Base-by-base conservation (phyloP, 1,140 invertebrate genomes). In the Scaptodrosophila lebanonensis region DNA sequence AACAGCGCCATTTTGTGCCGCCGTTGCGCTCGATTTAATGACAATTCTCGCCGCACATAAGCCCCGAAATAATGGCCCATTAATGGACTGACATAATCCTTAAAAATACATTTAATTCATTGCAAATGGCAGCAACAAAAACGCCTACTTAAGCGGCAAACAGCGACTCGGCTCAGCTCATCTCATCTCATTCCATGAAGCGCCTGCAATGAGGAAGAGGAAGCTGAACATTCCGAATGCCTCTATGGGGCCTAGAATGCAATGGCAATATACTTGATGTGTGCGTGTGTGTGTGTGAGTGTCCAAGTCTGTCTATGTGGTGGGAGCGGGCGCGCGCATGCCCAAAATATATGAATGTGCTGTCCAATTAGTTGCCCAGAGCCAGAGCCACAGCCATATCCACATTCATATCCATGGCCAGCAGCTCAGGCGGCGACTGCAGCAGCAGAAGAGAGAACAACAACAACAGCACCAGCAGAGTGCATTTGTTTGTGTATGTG, bases 331-430 rank as follows among this genome's bases (percentile, higher is more conserved):
- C 48, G 35, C 58, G 60, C 52, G 30, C 50, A 61, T 61, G 50
- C 40, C 63, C 52, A 56, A 61, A 54, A 38, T 62, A 52, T 43
- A 62, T n/a, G n/a, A n/a, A n/a, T n/a, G n/a, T n/a, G 39, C 35
- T 77, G 73, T 72, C 73, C 72, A 77, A 77, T 77, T 77, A 79
- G 72, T 72, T 76, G 73, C 56, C n/a, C n/a, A n/a, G n/a, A n/a
- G n/a, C n/a, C n/a, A n/a, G n/a, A n/a, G n/a, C n/a, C n/a, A n/a
- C n/a, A n/a, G n/a, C n/a, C n/a, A n/a, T n/a, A n/a, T n/a, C n/a
- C n/a, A n/a, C n/a, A n/a, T n/a, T n/a, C n/a, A n/a, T n/a, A n/a
- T n/a, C n/a, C n/a, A n/a, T n/a, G n/a, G n/a, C n/a, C n/a, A 66
- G 63, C 65, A 59, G 53, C 39, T n/a, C 6, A 29, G 12, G 12